phyloP scores from a whole-genome alignment of 2,797 vertebrate genomes.

The Rhyacichthys aspro region DNA sequence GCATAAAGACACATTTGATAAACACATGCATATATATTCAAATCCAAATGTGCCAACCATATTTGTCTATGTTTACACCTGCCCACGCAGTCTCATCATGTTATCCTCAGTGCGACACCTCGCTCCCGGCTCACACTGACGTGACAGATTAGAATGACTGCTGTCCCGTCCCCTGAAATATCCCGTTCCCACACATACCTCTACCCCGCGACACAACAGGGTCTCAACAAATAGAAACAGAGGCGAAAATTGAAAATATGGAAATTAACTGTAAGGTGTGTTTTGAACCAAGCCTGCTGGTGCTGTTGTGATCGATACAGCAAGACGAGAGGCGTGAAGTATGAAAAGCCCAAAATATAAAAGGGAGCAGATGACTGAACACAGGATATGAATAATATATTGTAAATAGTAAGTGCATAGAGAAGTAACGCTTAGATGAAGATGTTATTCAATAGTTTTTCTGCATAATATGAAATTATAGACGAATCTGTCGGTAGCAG shows the following conservation, averaged over 20 bases:
- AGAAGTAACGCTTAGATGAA: too few relatives aligned
- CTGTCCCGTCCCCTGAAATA: constrained; percentile 14
- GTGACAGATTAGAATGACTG: constrained; percentile 42
- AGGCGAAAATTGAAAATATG: constrained; percentile 67
- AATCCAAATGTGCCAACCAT: constrained; percentile 5
- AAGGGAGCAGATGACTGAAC: constrained; percentile 3
- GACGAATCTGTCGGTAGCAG: too few relatives aligned
- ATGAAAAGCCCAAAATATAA: not conserved
- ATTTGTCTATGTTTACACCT: constrained; percentile 8
- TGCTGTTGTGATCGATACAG: constrained; percentile 6
- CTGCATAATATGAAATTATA: too few relatives aligned
- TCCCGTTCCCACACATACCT: constrained; percentile 13
- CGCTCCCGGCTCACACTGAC: constrained; percentile 19
- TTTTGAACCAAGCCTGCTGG: constrained; percentile 6
- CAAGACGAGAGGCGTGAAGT: constrained; percentile 1
- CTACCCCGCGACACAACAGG: not conserved
- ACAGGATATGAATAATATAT: not conserved
- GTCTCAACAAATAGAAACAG: constrained; percentile 17
- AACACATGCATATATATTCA: constrained; percentile 8
- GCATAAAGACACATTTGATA: not conserved
- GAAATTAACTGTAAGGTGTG: constrained; percentile 38
- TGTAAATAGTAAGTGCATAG: not conserved
- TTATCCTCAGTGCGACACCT: constrained; percentile 15
- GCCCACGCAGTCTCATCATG: constrained; percentile 10
- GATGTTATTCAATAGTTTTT: too few relatives aligned